Conservation (phyloP, 2,113 vertebrate species). For the Odocoileus virginianus region DNA sequence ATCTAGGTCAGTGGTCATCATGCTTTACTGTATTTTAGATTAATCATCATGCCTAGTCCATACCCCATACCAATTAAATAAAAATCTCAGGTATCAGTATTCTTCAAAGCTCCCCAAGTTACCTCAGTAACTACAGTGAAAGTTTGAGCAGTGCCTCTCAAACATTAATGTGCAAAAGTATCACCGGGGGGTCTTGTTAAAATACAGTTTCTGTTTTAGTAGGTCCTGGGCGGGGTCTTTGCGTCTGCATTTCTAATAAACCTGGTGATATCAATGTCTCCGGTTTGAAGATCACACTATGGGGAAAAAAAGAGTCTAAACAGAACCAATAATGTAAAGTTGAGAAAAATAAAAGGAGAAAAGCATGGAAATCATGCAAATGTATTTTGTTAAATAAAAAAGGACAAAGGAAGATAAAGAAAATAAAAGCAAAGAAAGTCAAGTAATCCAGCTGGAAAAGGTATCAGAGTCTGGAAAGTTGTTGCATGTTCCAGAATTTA, state of each 20-base stretch:
- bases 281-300: neutral
- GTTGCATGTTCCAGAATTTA: neutral
- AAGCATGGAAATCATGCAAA: neutral
- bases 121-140: neutral
- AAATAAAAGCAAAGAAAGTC: neutral
- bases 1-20: neutral
- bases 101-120: neutral
- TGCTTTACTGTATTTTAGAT: neutral
- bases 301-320: neutral
- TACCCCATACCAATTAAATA: neutral
- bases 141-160: neutral
- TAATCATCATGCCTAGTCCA: neutral
- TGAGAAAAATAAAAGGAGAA: conserved; percentile 10
- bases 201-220: neutral
- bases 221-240: neutral
- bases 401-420: neutral
- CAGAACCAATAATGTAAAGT: neutral
- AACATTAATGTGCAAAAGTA: neutral
- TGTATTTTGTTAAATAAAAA: neutral
- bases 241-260: neutral
- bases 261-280: neutral
- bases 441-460: neutral
- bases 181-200: neutral
- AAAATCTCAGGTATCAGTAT: neutral
- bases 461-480: neutral